Conservation (phyloP, 2,113 vertebrate species). For the Excalfactoria chinensis region DNA sequence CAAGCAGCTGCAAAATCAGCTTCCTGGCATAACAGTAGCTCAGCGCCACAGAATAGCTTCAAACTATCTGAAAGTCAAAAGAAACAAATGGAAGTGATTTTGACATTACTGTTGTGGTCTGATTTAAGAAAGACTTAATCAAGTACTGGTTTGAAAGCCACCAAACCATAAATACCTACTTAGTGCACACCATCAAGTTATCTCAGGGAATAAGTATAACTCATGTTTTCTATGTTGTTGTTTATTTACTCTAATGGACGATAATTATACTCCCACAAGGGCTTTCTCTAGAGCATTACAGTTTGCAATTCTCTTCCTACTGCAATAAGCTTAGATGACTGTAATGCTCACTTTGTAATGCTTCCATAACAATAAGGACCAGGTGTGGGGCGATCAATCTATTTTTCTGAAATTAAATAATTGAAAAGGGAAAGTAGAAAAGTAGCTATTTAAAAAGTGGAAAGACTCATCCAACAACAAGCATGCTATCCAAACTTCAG, state of each 20-base stretch:
- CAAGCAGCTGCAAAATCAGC: not conserved
- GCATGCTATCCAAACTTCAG: not conserved
- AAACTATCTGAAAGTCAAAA: conserved; percentile 50
- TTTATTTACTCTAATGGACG: not conserved
- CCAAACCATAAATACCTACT: not conserved
- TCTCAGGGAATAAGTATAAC: not conserved
- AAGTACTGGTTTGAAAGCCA: not conserved
- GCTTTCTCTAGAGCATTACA: not conserved
- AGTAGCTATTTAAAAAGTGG: not conserved
- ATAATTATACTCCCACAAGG: not conserved
- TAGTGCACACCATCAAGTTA: not conserved
- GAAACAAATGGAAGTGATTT: conserved; percentile 13
- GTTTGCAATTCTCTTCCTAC: not conserved
- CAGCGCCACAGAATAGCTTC: not conserved
- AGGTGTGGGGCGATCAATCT: not conserved
- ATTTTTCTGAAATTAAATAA: not conserved
- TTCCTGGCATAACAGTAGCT: not conserved
- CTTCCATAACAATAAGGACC: not conserved
- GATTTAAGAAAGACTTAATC: not conserved
- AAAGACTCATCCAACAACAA: not conserved
- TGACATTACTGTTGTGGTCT: not conserved
- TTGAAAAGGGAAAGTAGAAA: not conserved
- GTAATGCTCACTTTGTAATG: not conserved
- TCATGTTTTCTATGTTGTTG: not conserved
- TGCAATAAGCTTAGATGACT: not conserved